These are phyloP conservation scores for Hermetia illucens DNA, from an alignment of 1,140 invertebrate genomes.

Conservation along the genomic window DNA sequence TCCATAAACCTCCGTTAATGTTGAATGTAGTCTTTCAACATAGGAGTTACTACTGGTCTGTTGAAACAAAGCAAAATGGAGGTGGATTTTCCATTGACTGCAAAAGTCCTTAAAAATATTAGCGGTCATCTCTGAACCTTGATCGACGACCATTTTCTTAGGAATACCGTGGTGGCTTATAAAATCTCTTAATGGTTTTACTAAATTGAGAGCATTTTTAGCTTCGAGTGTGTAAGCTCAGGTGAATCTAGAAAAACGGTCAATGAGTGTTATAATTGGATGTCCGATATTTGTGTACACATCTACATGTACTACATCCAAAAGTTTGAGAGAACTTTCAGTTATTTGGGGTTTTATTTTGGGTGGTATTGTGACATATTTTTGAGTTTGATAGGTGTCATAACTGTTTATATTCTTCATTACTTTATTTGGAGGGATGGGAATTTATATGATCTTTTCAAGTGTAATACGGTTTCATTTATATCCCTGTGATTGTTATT, in stretches of 20 bases:
- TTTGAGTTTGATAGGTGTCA: constrained; percentile 13
- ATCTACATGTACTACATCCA: constrained; percentile 17
- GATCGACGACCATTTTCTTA: constrained; percentile 9
- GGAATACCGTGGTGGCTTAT: constrained; percentile 10
- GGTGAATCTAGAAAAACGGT: constrained; percentile 16
- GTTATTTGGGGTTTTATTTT: constrained; percentile 14
- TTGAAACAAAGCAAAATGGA: constrained; percentile 8
- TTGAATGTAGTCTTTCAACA: constrained; percentile 12
- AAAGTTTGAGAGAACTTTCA: constrained; percentile 11
- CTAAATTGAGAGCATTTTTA: constrained; percentile 4
- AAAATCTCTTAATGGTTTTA: constrained; percentile 10
- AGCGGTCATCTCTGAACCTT: constrained; percentile 12
- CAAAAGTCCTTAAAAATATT: constrained; percentile 11
- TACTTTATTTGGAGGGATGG: constrained; percentile 20
- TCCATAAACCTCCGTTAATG: constrained; percentile 12
- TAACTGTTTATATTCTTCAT: constrained; percentile 13
- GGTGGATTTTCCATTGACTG: constrained; percentile 9
- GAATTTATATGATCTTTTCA: constrained; percentile 26
- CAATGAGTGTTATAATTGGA: constrained; percentile 13
- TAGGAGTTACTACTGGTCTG: constrained; percentile 9
- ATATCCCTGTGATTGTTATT: constrained; percentile 22
- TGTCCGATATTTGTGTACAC: constrained; percentile 10
- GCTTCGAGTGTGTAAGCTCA: constrained; percentile 11
- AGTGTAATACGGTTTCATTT: constrained; percentile 21
- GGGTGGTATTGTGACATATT: constrained; percentile 16